Conservation (phyloP, 2,797 vertebrate species). For the Lepidocolaptes lacrymiger region DNA sequence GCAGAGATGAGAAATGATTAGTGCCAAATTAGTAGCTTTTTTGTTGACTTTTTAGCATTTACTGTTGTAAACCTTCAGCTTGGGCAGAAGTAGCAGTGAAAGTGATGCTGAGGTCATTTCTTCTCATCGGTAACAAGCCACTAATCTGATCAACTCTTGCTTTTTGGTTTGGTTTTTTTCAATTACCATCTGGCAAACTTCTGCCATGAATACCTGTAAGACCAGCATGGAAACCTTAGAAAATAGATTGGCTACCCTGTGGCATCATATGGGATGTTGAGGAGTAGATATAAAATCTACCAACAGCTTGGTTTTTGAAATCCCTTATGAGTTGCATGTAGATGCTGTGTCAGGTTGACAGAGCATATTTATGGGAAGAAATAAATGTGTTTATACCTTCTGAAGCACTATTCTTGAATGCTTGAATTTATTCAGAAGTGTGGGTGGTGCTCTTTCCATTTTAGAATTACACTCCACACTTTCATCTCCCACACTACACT, state of each 20-base stretch:
- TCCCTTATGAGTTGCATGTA: background rate
- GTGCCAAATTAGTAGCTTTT: background rate
- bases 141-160: background rate
- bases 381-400: background rate
- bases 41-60: background rate
- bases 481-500: background rate
- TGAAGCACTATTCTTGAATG: background rate
- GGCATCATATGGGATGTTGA: background rate
- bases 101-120: background rate
- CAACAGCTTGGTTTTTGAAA: background rate
- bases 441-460: background rate
- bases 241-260: background rate
- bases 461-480: fast-evolving
- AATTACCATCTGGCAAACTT: background rate
- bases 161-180: background rate
- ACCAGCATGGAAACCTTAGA: background rate
- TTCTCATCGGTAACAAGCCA: background rate
- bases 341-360: background rate
- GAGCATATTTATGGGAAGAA: background rate
- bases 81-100: background rate
- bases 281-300: background rate
- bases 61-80: background rate
- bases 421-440: background rate
- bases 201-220: background rate
- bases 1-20: background rate